Evolutionary conservation across 2,888 invertebrate species (phyloP).

Genomic region (Physocephala rufipes): DNA sequence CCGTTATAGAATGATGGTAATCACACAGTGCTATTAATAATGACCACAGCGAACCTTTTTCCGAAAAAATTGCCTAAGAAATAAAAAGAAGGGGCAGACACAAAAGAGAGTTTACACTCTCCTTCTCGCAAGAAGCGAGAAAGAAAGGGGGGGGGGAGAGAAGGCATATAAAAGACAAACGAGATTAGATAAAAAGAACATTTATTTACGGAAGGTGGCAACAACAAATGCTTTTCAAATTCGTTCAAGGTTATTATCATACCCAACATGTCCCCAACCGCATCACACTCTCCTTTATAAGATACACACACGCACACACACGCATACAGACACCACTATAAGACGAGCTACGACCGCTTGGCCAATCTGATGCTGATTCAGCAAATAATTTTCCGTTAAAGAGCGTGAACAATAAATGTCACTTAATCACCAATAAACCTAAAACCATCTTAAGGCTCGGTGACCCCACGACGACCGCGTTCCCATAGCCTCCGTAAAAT

Average conservation of each 20-base stretch:
- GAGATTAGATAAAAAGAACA: background rate
- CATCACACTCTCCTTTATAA: too few relatives aligned
- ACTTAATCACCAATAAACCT: slow-evolving; percentile 63
- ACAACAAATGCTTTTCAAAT: background rate
- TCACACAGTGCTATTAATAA: slow-evolving; percentile 7
- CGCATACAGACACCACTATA: too few relatives aligned
- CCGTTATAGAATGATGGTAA: background rate
- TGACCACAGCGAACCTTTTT: background rate
- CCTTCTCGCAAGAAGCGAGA: too few relatives aligned
- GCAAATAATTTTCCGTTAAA: slow-evolving; percentile 33
- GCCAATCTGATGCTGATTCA: background rate
- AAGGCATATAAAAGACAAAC: background rate
- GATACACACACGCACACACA: too few relatives aligned
- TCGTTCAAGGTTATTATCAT: too few relatives aligned
- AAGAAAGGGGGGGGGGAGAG: background rate
- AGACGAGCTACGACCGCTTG: too few relatives aligned
- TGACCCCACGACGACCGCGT: background rate
- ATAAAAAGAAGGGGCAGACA: background rate
- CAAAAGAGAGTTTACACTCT: too few relatives aligned
- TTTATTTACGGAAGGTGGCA: background rate
- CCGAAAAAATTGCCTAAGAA: background rate
- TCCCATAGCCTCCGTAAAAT: background rate
- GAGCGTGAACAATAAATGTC: slow-evolving; percentile 66
- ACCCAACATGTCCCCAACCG: too few relatives aligned
- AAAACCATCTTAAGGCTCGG: slow-evolving; percentile 7